phyloP scores from a whole-genome alignment of 1,140 invertebrate genomes.

The Apis florea region DNA sequence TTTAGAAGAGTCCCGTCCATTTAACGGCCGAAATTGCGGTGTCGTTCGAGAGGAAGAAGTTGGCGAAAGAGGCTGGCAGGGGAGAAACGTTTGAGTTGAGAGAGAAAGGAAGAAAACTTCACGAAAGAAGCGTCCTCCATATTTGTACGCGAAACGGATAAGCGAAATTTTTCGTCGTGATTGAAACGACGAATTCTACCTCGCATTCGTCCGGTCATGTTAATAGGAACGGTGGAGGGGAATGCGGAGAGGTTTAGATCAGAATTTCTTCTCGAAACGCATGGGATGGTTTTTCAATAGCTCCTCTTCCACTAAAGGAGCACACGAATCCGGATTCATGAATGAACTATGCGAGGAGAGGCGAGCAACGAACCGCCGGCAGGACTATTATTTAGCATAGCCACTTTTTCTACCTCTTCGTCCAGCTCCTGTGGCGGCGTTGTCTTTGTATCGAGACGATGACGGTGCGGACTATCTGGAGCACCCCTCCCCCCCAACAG shows the following conservation, averaged over 20 bases:
- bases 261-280: neutral
- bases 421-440: constrained; percentile 64
- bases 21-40: constrained; percentile 17
- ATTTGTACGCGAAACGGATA: neutral
- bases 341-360: constrained; percentile 71
- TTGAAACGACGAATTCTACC: neutral
- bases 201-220: neutral
- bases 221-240: too few relatives aligned
- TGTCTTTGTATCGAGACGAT: constrained; percentile 75
- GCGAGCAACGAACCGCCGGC: constrained; percentile 55
- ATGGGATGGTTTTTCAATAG: too few relatives aligned
- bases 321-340: constrained; percentile 71
- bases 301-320: constrained; percentile 53
- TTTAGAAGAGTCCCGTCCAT: neutral
- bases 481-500: constrained; percentile 63
- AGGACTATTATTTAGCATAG: constrained; percentile 80
- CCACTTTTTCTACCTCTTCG: constrained; percentile 71
- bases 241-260: constrained; percentile 13
- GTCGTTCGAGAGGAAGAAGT: constrained; percentile 46
- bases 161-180: neutral
- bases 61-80: neutral
- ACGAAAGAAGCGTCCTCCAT: constrained; percentile 3
- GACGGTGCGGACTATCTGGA: constrained; percentile 69
- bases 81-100: too few relatives aligned
- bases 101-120: too few relatives aligned